Evolutionary conservation across 37 sponge, comb jelly and placozoan genomes (phyloP).

Genomic region (Haliclona indistincta): DNA sequence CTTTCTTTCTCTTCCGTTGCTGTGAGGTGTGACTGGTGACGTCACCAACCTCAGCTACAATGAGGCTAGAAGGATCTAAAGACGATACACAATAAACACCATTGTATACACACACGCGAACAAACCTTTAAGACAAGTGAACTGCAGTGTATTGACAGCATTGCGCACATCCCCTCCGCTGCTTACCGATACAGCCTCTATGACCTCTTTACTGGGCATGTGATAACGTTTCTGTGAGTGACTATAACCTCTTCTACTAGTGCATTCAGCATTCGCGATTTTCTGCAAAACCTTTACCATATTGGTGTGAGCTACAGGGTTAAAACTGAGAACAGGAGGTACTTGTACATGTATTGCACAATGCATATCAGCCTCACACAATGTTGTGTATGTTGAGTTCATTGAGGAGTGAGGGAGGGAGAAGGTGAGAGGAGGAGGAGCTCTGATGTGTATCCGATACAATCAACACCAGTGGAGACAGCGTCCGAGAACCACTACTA

Average conservation of each 20-base stretch:
- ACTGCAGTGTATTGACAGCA: constrained; percentile 83
- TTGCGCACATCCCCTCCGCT: constrained; percentile 71
- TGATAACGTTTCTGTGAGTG: not conserved
- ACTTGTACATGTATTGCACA: not conserved
- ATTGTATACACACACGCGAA: not conserved
- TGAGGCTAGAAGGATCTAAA: not conserved
- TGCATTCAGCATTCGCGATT: constrained; percentile 49
- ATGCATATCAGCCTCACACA: constrained; percentile 12
- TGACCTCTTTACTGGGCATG: constrained; percentile 48
- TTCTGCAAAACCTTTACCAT: constrained; percentile 66
- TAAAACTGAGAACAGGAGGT: constrained; percentile 37
- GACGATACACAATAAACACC: not conserved
- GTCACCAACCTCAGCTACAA: not conserved
- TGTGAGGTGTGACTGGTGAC: not conserved
- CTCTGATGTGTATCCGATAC: constrained; percentile 48
- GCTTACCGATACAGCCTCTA: constrained; percentile 56
- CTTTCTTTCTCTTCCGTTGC: not conserved
- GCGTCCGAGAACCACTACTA: no score
- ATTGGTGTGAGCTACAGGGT: constrained; percentile 75
- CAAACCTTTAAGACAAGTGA: constrained; percentile 61
- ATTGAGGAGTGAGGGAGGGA: constrained; percentile 19
- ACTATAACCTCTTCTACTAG: not conserved
- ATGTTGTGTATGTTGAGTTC: constrained; percentile 47
- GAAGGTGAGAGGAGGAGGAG: constrained; percentile 21
- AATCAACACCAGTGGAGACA: constrained; percentile 72